A percentile compares a stretch with the other conserved stretches of the same genome.
phyloP scores from a whole-genome alignment of 2,888 invertebrate species.

The Acanthosepion pharaonis region DNA sequence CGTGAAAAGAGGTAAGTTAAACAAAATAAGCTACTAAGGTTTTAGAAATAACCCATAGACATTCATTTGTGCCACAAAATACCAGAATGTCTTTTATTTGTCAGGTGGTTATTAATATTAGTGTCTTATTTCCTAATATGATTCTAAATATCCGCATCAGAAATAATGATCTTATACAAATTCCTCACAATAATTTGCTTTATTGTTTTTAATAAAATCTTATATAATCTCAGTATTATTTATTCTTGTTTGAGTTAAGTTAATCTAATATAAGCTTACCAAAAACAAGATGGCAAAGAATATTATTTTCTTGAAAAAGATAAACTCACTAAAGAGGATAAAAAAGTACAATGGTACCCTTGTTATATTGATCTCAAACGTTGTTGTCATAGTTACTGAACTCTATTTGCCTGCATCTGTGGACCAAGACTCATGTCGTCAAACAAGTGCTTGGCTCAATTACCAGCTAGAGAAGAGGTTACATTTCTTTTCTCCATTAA shows the following conservation, averaged over 20 bases:
- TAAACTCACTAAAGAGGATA: background rate
- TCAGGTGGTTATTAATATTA: background rate
- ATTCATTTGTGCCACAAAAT: background rate
- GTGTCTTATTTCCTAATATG: background rate
- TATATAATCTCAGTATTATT: background rate
- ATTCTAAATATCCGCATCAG: too few relatives aligned
- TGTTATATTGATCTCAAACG: background rate
- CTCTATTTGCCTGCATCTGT: background rate
- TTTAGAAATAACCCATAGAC: background rate
- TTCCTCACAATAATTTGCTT: background rate
- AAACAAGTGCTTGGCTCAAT: background rate
- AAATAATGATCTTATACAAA: background rate
- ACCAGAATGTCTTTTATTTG: background rate
- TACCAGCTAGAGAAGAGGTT: background rate
- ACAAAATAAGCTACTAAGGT: slow-evolving; percentile 33
- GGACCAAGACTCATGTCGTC: background rate
- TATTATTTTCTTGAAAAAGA: background rate
- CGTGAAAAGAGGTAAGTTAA: slow-evolving; percentile 46
- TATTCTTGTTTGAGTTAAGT: background rate
- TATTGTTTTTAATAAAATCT: background rate
- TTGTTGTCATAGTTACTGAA: background rate
- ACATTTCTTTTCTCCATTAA: background rate
- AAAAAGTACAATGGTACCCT: background rate
- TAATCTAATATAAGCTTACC: background rate
- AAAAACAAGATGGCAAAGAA: background rate